Base-by-base conservation (phyloP, 2,113 vertebrate genomes). In the Rhipidura dahli region DNA sequence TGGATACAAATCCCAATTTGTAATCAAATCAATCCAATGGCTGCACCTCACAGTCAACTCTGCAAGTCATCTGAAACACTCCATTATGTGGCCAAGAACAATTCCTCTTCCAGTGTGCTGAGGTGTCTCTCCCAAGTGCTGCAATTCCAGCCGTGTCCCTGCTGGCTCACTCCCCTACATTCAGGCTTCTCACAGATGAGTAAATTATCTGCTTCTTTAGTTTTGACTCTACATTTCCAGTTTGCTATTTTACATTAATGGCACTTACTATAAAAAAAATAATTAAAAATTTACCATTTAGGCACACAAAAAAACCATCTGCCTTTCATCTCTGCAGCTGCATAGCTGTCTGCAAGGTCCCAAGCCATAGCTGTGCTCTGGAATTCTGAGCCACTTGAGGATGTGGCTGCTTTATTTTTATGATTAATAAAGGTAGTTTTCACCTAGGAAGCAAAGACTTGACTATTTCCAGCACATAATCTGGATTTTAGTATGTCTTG, bases 241-340 rank as follows among this genome's bases (percentile, higher is more conserved):
- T 84, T 95, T 87, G 83, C 89, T 95, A 82, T 85, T 96, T 90
- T 87, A 76, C 68, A 92, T 97, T 98, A 98, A 98, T 96, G 98
- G 98, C 98, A 98, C 98, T 98, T 98, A 89, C 65, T 97, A 88
- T 79, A 49, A 75, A 89, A 90, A 81, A 79, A 71, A 4, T 21
- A 94, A 51, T 15, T n/a, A 86, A 42, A 47, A 39, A 18, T 4
- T 15, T 17, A 91, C 35, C 13, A 30, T 95, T 84, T 93, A 97
- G 97, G 97, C 97, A 98, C 97, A 60, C 50, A 59, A 21, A 78
- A 57, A 66, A 70, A 30, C 11, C 2, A 71, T 30, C 37, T 49
- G 83, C 94, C 90, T 92, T 87, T 93, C 75, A 70, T 47, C 80
- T 97, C 92, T 95, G 87, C 94, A 92, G 90, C 96, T 96, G 89